Conservation (phyloP, 2,888 invertebrate genomes). For the Eumerus sabulonum region DNA sequence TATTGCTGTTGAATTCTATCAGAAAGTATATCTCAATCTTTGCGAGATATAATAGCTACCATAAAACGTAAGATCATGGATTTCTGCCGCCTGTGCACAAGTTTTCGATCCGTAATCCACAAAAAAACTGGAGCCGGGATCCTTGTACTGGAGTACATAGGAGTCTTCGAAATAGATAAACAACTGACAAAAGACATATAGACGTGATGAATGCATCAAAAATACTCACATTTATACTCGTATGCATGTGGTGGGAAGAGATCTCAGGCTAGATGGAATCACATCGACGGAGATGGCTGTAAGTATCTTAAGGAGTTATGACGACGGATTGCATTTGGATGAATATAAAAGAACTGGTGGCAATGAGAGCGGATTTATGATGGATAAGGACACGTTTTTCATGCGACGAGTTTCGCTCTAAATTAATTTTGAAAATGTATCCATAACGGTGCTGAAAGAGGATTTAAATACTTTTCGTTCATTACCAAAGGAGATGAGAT, state of each 20-base stretch:
- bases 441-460: no score
- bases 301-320: conserved; percentile 36
- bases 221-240: neutral
- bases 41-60: conserved; percentile 54
- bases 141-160: conserved; percentile 16
- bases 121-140: neutral
- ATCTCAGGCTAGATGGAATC: conserved; percentile 35
- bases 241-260: conserved; percentile 21
- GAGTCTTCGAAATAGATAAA: conserved; percentile 37
- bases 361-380: conserved; percentile 26
- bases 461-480: no score
- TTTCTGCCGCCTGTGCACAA: conserved; percentile 57
- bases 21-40: conserved; percentile 65
- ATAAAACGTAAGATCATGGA: conserved; percentile 60
- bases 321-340: conserved; percentile 8
- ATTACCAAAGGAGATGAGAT: no score
- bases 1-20: conserved; percentile 69
- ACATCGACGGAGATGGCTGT: conserved; percentile 20
- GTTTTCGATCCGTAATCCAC: conserved; percentile 56
- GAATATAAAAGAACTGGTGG: conserved; percentile 17
- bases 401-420: conserved; percentile 1
- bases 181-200: conserved; percentile 28
- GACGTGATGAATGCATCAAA: conserved; percentile 35
- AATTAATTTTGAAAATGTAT: no score
- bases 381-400: conserved; percentile 20